Conservation (phyloP, 1,140 invertebrate genomes). For the Agraylea sexmaculata region DNA sequence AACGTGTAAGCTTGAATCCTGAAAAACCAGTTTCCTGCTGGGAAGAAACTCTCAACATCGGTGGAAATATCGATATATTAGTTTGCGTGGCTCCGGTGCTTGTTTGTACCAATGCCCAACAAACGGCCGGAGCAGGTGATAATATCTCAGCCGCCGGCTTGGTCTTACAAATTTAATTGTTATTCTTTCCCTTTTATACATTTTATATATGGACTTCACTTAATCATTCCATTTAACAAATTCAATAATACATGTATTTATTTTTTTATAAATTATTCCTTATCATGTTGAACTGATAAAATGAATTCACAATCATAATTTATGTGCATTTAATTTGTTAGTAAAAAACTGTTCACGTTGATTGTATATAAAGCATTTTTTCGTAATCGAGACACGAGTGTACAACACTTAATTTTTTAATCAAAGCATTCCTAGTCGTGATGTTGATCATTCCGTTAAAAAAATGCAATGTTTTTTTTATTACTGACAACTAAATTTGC, state of each 20-base stretch:
- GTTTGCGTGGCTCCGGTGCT: constrained; percentile 77
- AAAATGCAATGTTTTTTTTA: no score
- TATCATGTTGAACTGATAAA: no score
- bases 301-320: no score
- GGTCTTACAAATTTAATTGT: constrained; percentile 56
- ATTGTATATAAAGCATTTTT: no score
- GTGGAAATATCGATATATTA: constrained; percentile 40
- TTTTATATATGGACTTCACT: background rate
- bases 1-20: constrained; percentile 50
- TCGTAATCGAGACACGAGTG: no score
- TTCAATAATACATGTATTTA: background rate
- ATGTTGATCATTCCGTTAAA: no score
- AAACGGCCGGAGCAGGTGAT: constrained; percentile 80
- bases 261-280: constrained; percentile 1
- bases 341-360: no score
- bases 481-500: no score
- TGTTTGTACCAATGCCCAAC: constrained; percentile 69
- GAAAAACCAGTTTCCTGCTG: constrained; percentile 72
- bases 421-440: no score
- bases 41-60: constrained; percentile 48
- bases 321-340: no score
- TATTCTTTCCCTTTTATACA: background rate
- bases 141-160: constrained; percentile 80
- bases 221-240: background rate
- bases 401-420: no score